Conservation (phyloP, 2,797 vertebrate species). For the Hypotaenidia philippensis region DNA sequence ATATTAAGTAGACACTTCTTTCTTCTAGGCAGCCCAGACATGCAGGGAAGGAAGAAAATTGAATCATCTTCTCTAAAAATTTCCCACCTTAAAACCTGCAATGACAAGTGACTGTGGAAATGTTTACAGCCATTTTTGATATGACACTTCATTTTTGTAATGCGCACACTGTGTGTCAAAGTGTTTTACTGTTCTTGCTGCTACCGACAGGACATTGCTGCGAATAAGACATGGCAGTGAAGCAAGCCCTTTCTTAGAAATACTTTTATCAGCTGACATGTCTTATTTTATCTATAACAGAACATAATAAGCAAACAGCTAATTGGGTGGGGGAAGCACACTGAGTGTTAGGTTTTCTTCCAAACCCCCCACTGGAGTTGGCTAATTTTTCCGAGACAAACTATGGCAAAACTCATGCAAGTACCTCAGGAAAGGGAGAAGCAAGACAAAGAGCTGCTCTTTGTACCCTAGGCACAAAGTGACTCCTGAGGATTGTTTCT, state of each 20-base stretch:
- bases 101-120: constrained; percentile 59
- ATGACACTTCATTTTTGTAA: constrained; percentile 29
- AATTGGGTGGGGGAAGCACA: background rate
- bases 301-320: constrained; percentile 5
- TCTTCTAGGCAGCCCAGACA: background rate
- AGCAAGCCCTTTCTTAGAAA: constrained; percentile 19
- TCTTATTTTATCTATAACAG: constrained; percentile 33
- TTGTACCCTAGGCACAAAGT: background rate
- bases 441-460: background rate
- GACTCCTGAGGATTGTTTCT: background rate
- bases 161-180: background rate
- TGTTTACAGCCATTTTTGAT: constrained; percentile 55
- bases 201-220: constrained; percentile 14
- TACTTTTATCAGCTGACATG: background rate
- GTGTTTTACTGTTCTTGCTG: constrained; percentile 40
- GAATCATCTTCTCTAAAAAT: constrained; percentile 12
- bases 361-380: background rate
- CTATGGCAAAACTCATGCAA: background rate
- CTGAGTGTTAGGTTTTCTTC: background rate
- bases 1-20: background rate
- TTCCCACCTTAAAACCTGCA: constrained; percentile 39
- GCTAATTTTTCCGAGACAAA: background rate
- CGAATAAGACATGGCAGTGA: constrained; percentile 20
- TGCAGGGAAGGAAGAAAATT: background rate
- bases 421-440: background rate